phyloP scores from a whole-genome alignment of 2,113 vertebrate genomes.

The Pampusana beccarii region DNA sequence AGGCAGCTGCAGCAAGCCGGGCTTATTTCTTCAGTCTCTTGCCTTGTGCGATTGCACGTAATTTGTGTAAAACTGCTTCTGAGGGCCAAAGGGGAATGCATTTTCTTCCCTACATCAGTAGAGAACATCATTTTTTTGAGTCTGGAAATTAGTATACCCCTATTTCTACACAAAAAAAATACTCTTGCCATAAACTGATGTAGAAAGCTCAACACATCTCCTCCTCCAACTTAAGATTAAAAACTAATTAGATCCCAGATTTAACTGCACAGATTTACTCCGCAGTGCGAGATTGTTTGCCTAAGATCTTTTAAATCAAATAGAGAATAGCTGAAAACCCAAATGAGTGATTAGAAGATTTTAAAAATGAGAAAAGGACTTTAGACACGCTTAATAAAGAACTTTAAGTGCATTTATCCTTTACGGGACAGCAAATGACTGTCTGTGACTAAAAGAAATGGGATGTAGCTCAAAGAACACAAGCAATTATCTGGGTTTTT shows the following conservation, averaged over 20 bases:
- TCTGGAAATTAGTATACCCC: not conserved
- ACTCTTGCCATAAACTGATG: accelerated
- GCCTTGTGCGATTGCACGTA: accelerated
- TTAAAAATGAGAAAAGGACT: not conserved
- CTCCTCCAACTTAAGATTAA: not conserved
- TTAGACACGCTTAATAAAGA: not conserved
- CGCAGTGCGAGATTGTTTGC: accelerated
- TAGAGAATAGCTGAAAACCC: not conserved
- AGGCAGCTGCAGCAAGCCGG: not conserved
- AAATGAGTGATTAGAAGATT: not conserved
- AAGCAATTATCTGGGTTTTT: accelerated
- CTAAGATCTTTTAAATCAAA: not conserved
- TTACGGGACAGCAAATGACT: not conserved
- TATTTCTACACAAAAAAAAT: not conserved
- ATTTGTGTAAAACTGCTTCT: not conserved
- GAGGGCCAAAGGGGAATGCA: not conserved
- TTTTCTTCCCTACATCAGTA: not conserved
- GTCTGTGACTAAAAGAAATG: not conserved
- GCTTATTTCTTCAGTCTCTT: not conserved
- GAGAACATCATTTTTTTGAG: not conserved
- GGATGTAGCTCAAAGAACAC: not conserved
- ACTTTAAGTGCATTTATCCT: not conserved
- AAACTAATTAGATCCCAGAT: not conserved
- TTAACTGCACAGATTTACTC: not conserved
- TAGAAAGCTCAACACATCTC: not conserved